These are phyloP conservation scores for Benthosema pterotum DNA, from an alignment of 2,797 vertebrate genomes.

Conservation along the genomic window DNA sequence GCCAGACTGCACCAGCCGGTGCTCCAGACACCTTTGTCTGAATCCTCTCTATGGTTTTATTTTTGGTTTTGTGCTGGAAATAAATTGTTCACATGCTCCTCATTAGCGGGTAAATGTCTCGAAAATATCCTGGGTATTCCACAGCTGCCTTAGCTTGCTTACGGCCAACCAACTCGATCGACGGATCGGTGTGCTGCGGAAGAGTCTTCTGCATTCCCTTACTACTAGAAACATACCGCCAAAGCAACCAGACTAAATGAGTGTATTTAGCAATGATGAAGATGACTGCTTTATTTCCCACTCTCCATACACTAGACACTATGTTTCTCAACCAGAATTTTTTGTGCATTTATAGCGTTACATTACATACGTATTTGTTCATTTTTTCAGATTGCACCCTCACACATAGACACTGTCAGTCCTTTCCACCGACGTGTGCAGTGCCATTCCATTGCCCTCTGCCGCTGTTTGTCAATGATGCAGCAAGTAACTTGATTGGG, in stretches of 20 bases:
- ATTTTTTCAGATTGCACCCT: background rate
- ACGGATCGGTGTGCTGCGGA: conserved; percentile 29
- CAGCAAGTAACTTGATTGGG: conserved; percentile 35
- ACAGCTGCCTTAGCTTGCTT: conserved; percentile 32
- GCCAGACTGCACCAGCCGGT: background rate
- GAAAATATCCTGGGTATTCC: conserved; percentile 37
- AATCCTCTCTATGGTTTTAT: background rate
- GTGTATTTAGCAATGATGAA: conserved; percentile 18
- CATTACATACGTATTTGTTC: too few relatives aligned
- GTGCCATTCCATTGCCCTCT: conserved; percentile 13
- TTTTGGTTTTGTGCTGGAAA: conserved; percentile 21
- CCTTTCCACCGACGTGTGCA: background rate
- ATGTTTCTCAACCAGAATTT: too few relatives aligned
- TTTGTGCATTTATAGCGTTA: too few relatives aligned
- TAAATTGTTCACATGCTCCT: conserved; percentile 36
- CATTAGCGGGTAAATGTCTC: conserved; percentile 36
- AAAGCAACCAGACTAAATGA: background rate
- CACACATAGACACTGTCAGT: too few relatives aligned
- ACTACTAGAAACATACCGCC: conserved; percentile 11
- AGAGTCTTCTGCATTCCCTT: conserved; percentile 18
- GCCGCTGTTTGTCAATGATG: conserved; percentile 42
- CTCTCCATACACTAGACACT: background rate
- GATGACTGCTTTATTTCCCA: background rate
- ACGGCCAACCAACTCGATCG: conserved; percentile 30
- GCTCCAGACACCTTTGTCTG: background rate